phyloP scores from a whole-genome alignment of 2,797 vertebrate species.

The Pogoniulus pusillus region DNA sequence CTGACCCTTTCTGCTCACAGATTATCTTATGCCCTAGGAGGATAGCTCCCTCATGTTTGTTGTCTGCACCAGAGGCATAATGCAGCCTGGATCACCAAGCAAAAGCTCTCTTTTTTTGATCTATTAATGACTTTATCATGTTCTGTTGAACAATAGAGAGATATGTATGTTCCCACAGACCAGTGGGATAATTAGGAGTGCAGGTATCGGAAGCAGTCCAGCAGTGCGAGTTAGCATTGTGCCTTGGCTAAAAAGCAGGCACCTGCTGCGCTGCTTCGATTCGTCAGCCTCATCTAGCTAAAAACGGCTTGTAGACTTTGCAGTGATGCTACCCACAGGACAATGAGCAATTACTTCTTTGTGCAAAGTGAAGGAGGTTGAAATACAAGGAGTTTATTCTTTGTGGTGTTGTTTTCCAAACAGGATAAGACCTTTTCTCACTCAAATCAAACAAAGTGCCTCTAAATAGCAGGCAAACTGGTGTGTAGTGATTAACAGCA shows the following conservation, averaged over 20 bases:
- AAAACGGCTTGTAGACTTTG: background rate
- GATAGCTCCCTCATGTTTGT: background rate
- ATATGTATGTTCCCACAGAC: background rate
- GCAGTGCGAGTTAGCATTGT: background rate
- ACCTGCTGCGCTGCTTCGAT: background rate
- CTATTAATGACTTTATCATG: accelerated
- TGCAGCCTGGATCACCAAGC: background rate
- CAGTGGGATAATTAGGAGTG: background rate
- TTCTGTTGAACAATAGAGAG: background rate
- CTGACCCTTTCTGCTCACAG: background rate
- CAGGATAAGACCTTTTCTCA: background rate
- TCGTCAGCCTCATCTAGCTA: background rate
- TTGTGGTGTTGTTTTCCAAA: background rate
- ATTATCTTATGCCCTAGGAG: background rate
- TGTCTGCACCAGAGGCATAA: background rate
- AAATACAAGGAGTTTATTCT: background rate
- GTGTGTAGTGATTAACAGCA: background rate
- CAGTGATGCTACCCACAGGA: accelerated
- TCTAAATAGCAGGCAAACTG: background rate
- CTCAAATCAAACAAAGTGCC: background rate
- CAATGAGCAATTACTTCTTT: background rate
- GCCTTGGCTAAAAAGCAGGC: background rate
- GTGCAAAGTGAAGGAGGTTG: background rate
- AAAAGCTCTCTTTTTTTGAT: background rate
- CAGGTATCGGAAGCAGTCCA: background rate